Evolutionary conservation across 37 sponge, comb jelly and placozoan genomes (phyloP), one percentile per base, ranked within the genome.

Genomic region (Ianthella basta): DNA sequence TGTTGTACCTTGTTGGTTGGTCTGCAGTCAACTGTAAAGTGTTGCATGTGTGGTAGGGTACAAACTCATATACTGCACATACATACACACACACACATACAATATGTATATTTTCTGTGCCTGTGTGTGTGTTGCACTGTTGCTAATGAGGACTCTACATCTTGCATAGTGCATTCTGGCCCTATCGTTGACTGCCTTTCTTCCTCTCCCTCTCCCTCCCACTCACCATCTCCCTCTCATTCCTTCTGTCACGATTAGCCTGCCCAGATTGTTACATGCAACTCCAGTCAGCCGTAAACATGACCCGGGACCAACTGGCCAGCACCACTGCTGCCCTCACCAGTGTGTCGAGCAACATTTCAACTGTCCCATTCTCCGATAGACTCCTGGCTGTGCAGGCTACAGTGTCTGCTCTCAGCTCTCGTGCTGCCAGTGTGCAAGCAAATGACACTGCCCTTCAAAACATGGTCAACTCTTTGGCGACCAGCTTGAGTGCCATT

Each of bases 181-280:
- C 21, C 35, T 72, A 2, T 23, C 29, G 6, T 30, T 4, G 6
- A 2, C 27, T 61, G 32, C 33, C 57, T 29, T 25, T 54, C 59
- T 4, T 29, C 38, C 59, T 16, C 27, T 15, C 34, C 25, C 44
- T 39, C 82, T 15, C 27, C 41, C 44, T 40, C 55, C 3, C 72
- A 14, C 50, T 61, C 66, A 30, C 32, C 44, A 20, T 65, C 66
- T 34, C 30, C 30, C 38, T 33, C 63, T 38, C 27, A 2, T 59
- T 44, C 20, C 50, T 12, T 53, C 53, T 30, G 16, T 72, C n/a
- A 23, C 83, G 56, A 4, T 20, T 61, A 33, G 44, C 25, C 63
- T 38, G 82, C 53, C 73, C 72, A 55, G 40, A 18, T 15, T 75
- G 78, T 24, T 75, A 75, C 37, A 50, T 41, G 25, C 78, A 75